Percentiles rank a stretch among this genome's conserved stretches.
Evolutionary conservation across 2,888 invertebrate species (phyloP).

Genomic region (Napeogenes inachia): DNA sequence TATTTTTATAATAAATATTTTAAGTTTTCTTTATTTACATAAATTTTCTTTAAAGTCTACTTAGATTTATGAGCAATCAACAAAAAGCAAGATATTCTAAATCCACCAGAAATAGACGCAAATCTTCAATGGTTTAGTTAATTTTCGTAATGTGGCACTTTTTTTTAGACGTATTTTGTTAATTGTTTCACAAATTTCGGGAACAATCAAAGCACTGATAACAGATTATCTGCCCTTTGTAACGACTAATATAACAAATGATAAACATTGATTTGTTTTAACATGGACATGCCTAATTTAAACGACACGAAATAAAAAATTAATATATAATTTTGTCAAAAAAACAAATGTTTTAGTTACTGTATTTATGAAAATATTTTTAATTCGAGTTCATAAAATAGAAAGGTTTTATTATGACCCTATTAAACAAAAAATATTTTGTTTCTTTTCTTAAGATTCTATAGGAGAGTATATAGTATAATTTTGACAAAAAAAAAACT

Average conservation of each 20-base stretch:
- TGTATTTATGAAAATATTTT: too few species aligned
- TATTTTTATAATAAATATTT: too few species aligned
- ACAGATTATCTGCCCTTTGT: conserved; percentile 54
- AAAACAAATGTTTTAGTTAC: background rate
- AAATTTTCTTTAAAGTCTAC: background rate
- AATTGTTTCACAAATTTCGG: conserved; percentile 17
- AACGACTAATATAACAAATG: conserved; percentile 56
- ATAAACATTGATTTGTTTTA: conserved; percentile 30
- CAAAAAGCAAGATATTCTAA: background rate
- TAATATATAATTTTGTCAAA: background rate
- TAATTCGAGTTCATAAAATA: too few species aligned
- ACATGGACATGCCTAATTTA: conserved; percentile 20
- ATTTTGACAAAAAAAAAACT: background rate
- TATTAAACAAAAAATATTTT: too few species aligned
- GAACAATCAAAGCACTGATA: conserved; percentile 39
- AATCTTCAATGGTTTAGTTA: conserved; percentile 15
- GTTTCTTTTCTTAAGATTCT: too few species aligned
- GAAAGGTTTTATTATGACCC: too few species aligned
- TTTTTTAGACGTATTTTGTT: conserved; percentile 16
- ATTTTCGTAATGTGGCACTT: background rate
- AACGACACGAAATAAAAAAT: background rate
- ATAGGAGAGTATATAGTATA: too few species aligned
- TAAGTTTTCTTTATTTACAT: background rate
- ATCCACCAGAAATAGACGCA: conserved; percentile 5
- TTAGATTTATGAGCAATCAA: too few species aligned